A percentile compares a stretch with the other conserved stretches of the same genome.
These are phyloP conservation scores for Aphaenogaster rudis DNA, from an alignment of 1,140 invertebrate genomes.

Conservation along the genomic window DNA sequence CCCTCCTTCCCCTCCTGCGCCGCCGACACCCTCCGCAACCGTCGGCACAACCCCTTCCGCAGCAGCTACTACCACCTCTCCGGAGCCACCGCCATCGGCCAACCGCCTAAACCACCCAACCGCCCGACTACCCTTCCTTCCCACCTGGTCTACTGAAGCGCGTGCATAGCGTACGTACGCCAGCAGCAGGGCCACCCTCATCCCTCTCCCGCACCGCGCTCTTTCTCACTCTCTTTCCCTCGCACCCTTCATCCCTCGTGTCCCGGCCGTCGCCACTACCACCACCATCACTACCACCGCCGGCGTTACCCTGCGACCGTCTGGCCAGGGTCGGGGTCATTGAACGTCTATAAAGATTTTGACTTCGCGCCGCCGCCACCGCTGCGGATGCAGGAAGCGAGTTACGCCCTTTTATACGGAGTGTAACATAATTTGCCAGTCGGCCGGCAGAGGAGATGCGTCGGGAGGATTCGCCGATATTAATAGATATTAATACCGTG, in stretches of 20 bases:
- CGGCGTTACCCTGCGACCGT: constrained; percentile 79
- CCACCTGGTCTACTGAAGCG: constrained; percentile 71
- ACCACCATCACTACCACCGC: constrained; percentile 63
- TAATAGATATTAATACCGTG: constrained; percentile 52
- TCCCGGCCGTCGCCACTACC: constrained; percentile 44
- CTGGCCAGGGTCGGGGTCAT: constrained; percentile 87
- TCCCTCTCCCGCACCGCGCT: constrained; percentile 46
- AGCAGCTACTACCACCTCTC: constrained; percentile 52
- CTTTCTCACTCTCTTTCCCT: constrained; percentile 14
- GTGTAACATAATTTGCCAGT: constrained; percentile 60
- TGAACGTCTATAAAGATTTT: constrained; percentile 88
- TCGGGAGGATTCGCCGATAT: constrained; percentile 22
- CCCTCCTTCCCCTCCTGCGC: constrained; percentile 76
- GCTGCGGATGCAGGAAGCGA: constrained; percentile 69
- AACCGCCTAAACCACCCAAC: constrained; percentile 66
- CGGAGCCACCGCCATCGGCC: constrained; percentile 62
- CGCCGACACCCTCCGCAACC: constrained; percentile 57
- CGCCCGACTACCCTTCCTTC: constrained; percentile 32
- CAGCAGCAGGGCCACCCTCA: constrained; percentile 56
- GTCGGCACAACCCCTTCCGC: constrained; percentile 67
- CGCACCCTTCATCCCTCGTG: constrained; percentile 36
- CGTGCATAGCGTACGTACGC: constrained; percentile 75
- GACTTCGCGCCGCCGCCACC: constrained; percentile 80
- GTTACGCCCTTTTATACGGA: constrained; percentile 71
- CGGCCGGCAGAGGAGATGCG: constrained; percentile 10